A percentile compares a stretch with the other conserved stretches of the same genome.
Evolutionary conservation across 1,140 invertebrate genomes (phyloP).

Genomic region (Heliconius nattereri): DNA sequence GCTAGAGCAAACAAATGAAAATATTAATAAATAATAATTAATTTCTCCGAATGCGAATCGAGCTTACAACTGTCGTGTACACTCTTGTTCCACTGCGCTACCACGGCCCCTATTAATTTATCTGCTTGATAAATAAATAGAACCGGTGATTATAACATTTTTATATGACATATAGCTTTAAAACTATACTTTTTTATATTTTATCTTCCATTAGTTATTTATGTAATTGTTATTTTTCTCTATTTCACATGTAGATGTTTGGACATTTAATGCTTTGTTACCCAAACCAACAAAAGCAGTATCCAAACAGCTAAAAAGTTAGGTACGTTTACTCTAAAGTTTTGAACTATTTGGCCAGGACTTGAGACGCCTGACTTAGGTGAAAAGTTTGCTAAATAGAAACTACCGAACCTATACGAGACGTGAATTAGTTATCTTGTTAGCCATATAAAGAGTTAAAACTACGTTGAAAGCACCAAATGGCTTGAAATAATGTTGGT

Average conservation of each 20-base stretch:
- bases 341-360: constrained; percentile 3
- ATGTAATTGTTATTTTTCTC: background rate
- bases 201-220: background rate
- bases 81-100: too few relatives aligned
- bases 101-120: too few relatives aligned
- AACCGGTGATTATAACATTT: too few relatives aligned
- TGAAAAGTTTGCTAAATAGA: background rate
- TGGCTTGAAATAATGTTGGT: background rate
- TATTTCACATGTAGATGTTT: background rate
- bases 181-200: too few relatives aligned
- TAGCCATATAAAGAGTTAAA: background rate
- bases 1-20: too few relatives aligned
- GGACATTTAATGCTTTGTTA: background rate
- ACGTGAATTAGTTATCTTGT: background rate
- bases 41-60: too few relatives aligned
- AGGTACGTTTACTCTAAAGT: constrained; percentile 9
- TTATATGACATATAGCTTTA: too few relatives aligned
- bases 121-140: too few relatives aligned
- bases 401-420: constrained; percentile 10
- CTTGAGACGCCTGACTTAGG: constrained; percentile 9
- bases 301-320: constrained; percentile 7
- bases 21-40: too few relatives aligned
- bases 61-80: too few relatives aligned
- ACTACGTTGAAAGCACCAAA: background rate
- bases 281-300: background rate